These are phyloP conservation scores for Aricia artaxerxes DNA, from an alignment of 2,888 invertebrate genomes.

Conservation along the genomic window DNA sequence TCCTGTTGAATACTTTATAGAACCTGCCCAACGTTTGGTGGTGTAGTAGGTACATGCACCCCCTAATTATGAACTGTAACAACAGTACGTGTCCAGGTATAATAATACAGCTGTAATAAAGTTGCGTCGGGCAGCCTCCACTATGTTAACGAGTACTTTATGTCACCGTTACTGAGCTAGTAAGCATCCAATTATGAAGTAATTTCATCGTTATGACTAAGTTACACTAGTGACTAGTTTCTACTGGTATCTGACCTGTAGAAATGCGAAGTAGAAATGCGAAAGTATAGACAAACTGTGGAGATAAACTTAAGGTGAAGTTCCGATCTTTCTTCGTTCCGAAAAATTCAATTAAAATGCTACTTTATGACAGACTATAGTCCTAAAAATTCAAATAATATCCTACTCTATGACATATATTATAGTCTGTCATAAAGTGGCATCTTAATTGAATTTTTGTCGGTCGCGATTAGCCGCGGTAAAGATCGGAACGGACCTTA, in stretches of 20 bases:
- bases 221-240: background rate
- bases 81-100: background rate
- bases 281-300: no score
- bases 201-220: background rate
- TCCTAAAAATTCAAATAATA: no score
- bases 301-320: no score
- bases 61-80: background rate
- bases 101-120: slow-evolving; percentile 6
- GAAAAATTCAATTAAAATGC: no score
- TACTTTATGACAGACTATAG: no score
- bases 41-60: background rate
- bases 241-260: background rate
- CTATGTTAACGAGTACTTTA: background rate
- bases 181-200: slow-evolving; percentile 6
- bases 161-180: background rate
- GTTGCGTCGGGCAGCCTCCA: background rate
- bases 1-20: background rate
- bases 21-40: background rate
- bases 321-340: no score
- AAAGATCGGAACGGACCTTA: no score
- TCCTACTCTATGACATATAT: no score
- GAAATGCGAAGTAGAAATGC: no score
- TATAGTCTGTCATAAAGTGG: no score
- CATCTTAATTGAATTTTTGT: no score
- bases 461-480: no score